Evolutionary conservation across 2,888 invertebrate species (phyloP), one percentile per base, ranked within the genome.

Genomic region (Globia sparganii): DNA sequence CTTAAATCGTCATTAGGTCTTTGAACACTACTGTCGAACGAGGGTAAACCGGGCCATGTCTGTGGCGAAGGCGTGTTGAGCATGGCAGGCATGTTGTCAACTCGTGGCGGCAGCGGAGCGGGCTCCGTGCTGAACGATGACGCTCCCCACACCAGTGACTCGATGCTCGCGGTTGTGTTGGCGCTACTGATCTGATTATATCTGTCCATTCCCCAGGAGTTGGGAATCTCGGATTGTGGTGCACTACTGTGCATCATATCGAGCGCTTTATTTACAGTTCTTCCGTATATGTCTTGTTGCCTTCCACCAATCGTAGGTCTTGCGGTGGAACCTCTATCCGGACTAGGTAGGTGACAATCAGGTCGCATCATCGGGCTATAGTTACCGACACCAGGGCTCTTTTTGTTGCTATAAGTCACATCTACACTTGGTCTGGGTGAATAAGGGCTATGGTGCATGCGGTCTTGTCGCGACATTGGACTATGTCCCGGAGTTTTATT

Each of bases 391-490:
- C 95, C 95, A 2, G 96, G 96, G 78, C 96, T 96, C 87, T 94
- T 94, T 83, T 95, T 96, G 81, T 95, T 95, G 69, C 88, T 90
- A 81, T 94, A 94, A 13, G 90, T 90, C 37, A 89, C 89, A 84
- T 96, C 96, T 13, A 94, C 95, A 88, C 95, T 95, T 8, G 96
- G 95, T 67, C 96, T 88, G 49, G 96, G 96, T 46, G 96, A 96
- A 81, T 96, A 96, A 11, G 96, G 96, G 56, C 96, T 95, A 69
- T 94, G 95, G 80, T 94, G 96, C 37, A 92, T 84, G 18, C 95
- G 93, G 75, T 96, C 96, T 84, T 95, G 96, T 59, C 96, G 90
- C 64, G 96, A 95, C 96, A 96, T 94, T 1, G 96, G 96, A 83
- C 96, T 96, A 90, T 95, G 95, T 2, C 95, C 96, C 73, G 96